Conservation (phyloP, 2,113 vertebrate species). For the Vulpes ferrilata region DNA sequence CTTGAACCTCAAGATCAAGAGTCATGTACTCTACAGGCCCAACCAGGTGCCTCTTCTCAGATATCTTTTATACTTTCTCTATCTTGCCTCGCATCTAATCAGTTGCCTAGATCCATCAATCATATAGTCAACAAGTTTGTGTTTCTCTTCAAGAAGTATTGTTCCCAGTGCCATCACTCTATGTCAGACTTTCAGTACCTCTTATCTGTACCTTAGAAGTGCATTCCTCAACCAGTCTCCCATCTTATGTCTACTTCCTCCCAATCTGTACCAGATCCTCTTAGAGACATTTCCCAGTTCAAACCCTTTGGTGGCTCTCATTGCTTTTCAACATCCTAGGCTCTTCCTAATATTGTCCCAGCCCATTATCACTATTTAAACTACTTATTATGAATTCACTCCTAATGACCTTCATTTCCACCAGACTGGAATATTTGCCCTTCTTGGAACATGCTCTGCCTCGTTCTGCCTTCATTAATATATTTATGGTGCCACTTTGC, state of each 20-base stretch:
- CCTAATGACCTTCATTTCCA: background rate
- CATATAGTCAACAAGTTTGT: background rate
- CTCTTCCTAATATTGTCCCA: background rate
- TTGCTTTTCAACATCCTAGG: background rate
- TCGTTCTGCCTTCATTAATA: background rate
- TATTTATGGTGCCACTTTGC: background rate
- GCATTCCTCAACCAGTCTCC: background rate
- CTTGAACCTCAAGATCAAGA: background rate
- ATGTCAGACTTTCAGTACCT: background rate
- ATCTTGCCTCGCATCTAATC: background rate
- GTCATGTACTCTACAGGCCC: background rate
- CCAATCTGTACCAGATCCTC: background rate
- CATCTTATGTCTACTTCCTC: background rate
- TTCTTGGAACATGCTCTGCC: background rate
- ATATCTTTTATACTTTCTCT: background rate
- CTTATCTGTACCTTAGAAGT: background rate
- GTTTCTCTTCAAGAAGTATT: conserved; percentile 11
- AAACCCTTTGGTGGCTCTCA: background rate
- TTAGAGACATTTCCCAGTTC: background rate
- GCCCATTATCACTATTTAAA: background rate
- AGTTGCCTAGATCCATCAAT: background rate
- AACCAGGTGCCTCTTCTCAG: background rate
- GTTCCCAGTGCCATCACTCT: background rate
- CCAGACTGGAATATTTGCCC: background rate
- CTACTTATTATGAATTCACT: background rate